Evolutionary conservation across 2,888 invertebrate genomes (phyloP), one percentile per base, ranked within the genome.

Genomic region (Perithous albicinctus): DNA sequence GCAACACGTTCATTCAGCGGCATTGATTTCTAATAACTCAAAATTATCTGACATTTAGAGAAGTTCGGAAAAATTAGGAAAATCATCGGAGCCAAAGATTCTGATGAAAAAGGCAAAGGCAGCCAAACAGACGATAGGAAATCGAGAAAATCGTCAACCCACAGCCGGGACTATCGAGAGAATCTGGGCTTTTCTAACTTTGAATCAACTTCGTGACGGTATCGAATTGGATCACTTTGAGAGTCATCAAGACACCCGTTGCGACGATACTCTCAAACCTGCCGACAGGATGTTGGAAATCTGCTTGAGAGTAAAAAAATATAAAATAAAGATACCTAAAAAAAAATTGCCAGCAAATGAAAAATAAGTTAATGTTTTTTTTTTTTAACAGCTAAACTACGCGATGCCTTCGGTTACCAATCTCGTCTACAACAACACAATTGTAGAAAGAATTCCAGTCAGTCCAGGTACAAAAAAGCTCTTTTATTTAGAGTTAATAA

Each of bases 351-450:
- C 15, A 8, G 8, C 35, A 12, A 15, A 4, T 15, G 10, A 20
- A 23, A 5, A 15, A n/a, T 43, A 6, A n/a, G 1, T 46, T 29
- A n/a, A 29, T 29, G 23, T 26, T 29, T 46, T 46, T 59, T 61
- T 43, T 46, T 32, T n/a, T n/a, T n/a, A n/a, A 35, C 56, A 78
- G 78, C 38, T 78, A 1, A 72, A 78, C 8, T 78, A 73, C 8
- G 72, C 78, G 32, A 66, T 78, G 64, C 48, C 78, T 7, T 29
- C n/a, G 1, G 48, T 78, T 10, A 66, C 78, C 7, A 59, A 78
- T 64, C 66, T 78, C 43, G 48, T 78, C 43, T 78, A 73, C 29
- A 29, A 78, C 12, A 18, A 15, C 46, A 46, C 66, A 7, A 6
- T 59, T 23, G 26, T 78, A 18, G 59, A 72, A 18, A 43, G 78